phyloP scores from a whole-genome alignment of 2,888 invertebrate genomes.

The Agrochola circellaris region DNA sequence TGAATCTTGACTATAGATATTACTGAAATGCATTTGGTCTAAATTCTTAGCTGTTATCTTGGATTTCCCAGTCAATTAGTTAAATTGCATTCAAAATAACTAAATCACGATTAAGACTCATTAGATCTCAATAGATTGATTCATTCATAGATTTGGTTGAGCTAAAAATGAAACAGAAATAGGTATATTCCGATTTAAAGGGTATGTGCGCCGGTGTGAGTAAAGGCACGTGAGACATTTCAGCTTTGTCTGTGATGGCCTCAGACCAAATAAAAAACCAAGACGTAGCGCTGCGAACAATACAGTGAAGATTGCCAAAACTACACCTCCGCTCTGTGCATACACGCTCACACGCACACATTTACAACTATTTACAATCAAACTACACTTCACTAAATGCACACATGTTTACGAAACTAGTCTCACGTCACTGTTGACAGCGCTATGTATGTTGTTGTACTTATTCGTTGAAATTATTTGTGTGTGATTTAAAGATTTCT shows the following conservation, averaged over 20 bases:
- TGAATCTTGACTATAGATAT: background rate
- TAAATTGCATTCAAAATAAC: background rate
- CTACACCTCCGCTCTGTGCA: no score
- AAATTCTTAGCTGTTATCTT: background rate
- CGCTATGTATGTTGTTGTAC: no score
- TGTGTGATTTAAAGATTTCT: no score
- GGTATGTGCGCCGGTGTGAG: background rate
- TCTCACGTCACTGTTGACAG: no score
- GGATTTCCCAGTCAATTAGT: background rate
- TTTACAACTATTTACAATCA: no score
- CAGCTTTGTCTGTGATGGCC: background rate
- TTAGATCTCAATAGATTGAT: background rate
- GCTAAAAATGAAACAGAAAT: background rate
- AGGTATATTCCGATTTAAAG: background rate
- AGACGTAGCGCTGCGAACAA: no score
- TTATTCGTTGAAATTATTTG: no score
- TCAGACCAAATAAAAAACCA: no score
- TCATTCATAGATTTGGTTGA: background rate
- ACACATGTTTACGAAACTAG: no score
- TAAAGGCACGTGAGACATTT: background rate
- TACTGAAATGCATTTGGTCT: background rate
- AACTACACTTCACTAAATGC: no score
- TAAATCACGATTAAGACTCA: background rate
- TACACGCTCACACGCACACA: no score
- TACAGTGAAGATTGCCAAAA: no score